Evolutionary conservation across 2,797 vertebrate species (phyloP), one percentile per base, ranked within the genome.

Genomic region (Botia almorhae): DNA sequence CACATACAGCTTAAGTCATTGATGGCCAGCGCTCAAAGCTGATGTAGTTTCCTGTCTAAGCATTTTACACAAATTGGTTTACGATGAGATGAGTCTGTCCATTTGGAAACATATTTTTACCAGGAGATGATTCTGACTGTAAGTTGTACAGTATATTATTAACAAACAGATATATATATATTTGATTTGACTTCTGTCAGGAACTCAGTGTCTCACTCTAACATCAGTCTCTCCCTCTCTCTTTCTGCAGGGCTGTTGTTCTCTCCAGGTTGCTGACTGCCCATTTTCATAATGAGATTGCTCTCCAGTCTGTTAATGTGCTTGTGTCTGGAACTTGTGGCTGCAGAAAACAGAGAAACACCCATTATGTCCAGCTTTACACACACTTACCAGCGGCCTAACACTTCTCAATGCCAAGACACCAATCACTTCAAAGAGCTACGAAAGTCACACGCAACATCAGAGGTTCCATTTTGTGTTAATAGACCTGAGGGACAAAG

Each of bases 251-350:
- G 64, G 78, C 39, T 86, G 55, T 67, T 67, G 48, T 39, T 76
- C 77, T 73, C 80, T 80, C 70, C 51, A 60, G 50, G 85, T 72
- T 87, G 81, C 87, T 89, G 88, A 91, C 67, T 76, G 73, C 58
- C 71, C 77, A 70, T 80, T 85, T 87, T 83, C 75, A 81, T 71
- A 71, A 84, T 80, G 82, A 82, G 61, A 83, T 74, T 46, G 75
- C 78, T 76, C 53, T 82, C 77, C 76, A 69, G 63, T 71, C 67
- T 61, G 72, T 56, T 55, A 80, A 70, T 69, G 71, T 76, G 74
- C 83, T 73, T 81, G 8, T 76, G 80, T 74, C 46, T 75, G 70
- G 51, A 75, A 58, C 46, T 63, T 33, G 29, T 58, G 67, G 56
- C 78, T 55, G 55, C 19, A 58, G 13, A 77, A 73, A 68, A 78